A percentile compares a stretch with the other conserved stretches of the same genome.
phyloP scores from a whole-genome alignment of 2,888 invertebrate genomes.

The Timandra comae region DNA sequence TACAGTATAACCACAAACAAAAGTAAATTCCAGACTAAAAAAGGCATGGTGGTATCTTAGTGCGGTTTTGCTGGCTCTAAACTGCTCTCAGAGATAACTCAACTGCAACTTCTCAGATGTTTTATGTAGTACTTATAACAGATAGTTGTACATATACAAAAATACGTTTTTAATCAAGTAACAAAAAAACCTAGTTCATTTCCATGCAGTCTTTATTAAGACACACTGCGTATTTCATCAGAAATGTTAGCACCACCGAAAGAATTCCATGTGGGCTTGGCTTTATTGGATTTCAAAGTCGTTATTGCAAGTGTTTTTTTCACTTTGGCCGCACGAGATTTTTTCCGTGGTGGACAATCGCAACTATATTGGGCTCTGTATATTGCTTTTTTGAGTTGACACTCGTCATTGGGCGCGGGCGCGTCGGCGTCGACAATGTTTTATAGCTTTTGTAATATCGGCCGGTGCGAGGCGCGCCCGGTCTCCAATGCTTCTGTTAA shows the following conservation, averaged over 20 bases:
- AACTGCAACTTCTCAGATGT: too few species aligned
- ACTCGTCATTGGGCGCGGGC: constrained; percentile 37
- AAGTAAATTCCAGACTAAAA: too few species aligned
- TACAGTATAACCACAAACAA: too few species aligned
- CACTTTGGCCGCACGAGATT: constrained; percentile 49
- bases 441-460: constrained; percentile 52
- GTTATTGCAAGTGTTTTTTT: constrained; percentile 62
- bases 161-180: too few species aligned
- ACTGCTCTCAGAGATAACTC: too few species aligned
- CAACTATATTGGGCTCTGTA: constrained; percentile 43
- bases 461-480: constrained; percentile 13
- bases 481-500: too few species aligned
- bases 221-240: constrained; percentile 7
- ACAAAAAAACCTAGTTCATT: constrained; percentile 2
- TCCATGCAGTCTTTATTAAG: constrained; percentile 6
- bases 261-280: constrained; percentile 30
- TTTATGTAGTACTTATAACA: too few species aligned
- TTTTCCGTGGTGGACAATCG: constrained; percentile 46
- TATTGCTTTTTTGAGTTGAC: constrained; percentile 56
- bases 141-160: too few species aligned
- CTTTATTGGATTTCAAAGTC: constrained; percentile 65
- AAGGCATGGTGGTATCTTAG: too few species aligned
- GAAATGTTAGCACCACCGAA: constrained; percentile 10
- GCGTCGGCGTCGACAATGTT: constrained; percentile 33
- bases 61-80: too few species aligned